phyloP scores from a whole-genome alignment of 2,888 invertebrate species.

The Geophilus truncorum region DNA sequence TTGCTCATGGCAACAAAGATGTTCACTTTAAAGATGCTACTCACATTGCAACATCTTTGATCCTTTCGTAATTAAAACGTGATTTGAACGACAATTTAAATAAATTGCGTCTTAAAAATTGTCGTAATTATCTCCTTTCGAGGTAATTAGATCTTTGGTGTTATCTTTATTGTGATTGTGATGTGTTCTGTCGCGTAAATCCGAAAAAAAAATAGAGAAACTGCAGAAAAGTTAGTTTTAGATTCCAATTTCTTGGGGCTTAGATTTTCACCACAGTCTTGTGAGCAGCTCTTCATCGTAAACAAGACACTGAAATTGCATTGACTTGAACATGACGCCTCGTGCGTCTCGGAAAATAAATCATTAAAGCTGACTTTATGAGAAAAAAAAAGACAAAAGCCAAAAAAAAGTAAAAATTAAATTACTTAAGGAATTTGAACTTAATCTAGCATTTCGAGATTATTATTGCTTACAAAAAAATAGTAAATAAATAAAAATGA shows the following conservation, averaged over 20 bases:
- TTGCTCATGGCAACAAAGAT: neutral
- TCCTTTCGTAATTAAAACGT: too few relatives aligned
- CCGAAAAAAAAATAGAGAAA: neutral
- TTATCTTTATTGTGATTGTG: neutral
- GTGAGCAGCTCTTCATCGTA: neutral
- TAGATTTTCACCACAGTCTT: neutral
- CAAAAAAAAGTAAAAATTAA: too few relatives aligned
- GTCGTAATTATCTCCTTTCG: neutral
- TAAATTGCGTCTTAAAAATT: too few relatives aligned
- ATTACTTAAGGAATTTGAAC: neutral
- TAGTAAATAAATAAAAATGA: too few relatives aligned
- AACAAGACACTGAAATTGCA: neutral
- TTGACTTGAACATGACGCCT: neutral
- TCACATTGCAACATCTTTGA: neutral
- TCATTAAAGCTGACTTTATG: neutral
- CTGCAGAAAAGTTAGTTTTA: neutral
- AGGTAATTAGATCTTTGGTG: neutral
- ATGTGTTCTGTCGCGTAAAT: neutral
- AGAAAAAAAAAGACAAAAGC: neutral
- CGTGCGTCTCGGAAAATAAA: neutral
- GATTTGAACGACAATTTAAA: too few relatives aligned
- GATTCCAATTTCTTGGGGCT: neutral
- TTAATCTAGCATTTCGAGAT: too few relatives aligned
- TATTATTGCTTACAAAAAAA: too few relatives aligned
- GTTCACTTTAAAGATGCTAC: neutral